phyloP scores from a whole-genome alignment of 2,797 vertebrate genomes.

The Gymnodraco acuticeps region DNA sequence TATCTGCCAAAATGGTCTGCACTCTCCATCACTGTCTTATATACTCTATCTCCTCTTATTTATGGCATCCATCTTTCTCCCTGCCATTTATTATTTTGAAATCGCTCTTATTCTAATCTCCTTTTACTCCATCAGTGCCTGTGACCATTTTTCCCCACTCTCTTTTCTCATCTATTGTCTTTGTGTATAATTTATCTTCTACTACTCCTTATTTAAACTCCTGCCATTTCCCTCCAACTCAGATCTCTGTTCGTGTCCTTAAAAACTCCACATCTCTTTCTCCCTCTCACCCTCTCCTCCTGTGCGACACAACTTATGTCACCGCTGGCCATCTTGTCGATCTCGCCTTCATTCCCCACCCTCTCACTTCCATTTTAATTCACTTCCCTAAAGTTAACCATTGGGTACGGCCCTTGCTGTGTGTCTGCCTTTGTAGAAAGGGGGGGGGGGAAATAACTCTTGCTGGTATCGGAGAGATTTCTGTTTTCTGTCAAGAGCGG shows the following conservation, averaged over 20 bases:
- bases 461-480: slow-evolving; percentile 66
- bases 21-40: slow-evolving; percentile 58
- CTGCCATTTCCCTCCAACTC: slow-evolving; percentile 44
- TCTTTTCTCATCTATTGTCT: slow-evolving; percentile 42
- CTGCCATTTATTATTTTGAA: slow-evolving; percentile 57
- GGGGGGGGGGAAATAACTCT: slow-evolving; percentile 14
- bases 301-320: slow-evolving; percentile 49
- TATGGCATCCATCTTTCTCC: slow-evolving; percentile 62
- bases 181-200: slow-evolving; percentile 44
- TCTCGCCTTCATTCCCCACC: slow-evolving; percentile 36
- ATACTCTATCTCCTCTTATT: slow-evolving; percentile 52
- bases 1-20: slow-evolving; percentile 53
- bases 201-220: slow-evolving; percentile 44
- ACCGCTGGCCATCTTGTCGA: slow-evolving; percentile 33
- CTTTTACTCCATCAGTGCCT: slow-evolving; percentile 68
- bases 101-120: slow-evolving; percentile 64
- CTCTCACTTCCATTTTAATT: slow-evolving; percentile 47
- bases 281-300: slow-evolving; percentile 7
- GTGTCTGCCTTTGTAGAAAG: slow-evolving; percentile 71
- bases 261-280: slow-evolving; percentile 29
- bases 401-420: slow-evolving; percentile 49
- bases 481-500: slow-evolving; percentile 72
- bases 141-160: slow-evolving; percentile 56
- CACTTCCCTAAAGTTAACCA: slow-evolving; percentile 41
- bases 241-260: slow-evolving; percentile 59